phyloP scores from a whole-genome alignment of 1,140 invertebrate species.

The Zaprionus vittiger region DNA sequence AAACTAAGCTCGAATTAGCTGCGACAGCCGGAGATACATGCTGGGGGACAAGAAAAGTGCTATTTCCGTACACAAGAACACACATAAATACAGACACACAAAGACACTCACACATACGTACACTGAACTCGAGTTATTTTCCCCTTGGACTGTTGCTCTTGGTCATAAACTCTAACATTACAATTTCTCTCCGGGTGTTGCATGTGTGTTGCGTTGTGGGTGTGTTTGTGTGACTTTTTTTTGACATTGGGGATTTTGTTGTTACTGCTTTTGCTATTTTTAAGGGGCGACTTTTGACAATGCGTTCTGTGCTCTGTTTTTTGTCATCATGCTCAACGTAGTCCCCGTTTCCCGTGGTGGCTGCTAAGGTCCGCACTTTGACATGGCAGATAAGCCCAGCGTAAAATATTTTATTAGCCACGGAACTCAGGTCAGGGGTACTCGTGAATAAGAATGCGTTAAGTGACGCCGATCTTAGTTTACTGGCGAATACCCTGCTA shows the following conservation, averaged over 20 bases:
- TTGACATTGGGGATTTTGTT: conserved; percentile 71
- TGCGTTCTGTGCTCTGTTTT: conserved; percentile 61
- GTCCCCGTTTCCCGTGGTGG: conserved; percentile 42
- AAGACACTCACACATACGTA: not conserved
- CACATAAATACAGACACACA: not conserved
- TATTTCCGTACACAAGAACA: conserved; percentile 1
- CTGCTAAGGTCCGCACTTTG: conserved; percentile 70
- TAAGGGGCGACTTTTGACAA: conserved; percentile 65
- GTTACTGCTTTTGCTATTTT: conserved; percentile 40
- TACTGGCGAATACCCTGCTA: not conserved
- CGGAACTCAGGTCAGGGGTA: not conserved
- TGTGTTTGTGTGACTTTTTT: conserved; percentile 62
- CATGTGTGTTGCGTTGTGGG: conserved; percentile 40
- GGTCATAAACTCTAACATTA: conserved; percentile 76
- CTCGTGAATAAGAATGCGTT: not conserved
- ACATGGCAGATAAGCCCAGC: conserved; percentile 75
- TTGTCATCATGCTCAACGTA: conserved; percentile 35
- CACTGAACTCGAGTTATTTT: conserved; percentile 8
- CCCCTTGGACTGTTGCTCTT: conserved; percentile 67
- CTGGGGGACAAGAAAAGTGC: conserved; percentile 24
- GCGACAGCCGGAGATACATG: conserved; percentile 31
- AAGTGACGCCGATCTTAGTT: not conserved
- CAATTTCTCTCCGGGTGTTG: conserved; percentile 38
- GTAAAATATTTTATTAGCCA: conserved; percentile 81
- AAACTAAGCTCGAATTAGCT: conserved; percentile 61